Evolutionary conservation across 2,113 vertebrate species (phyloP).

Genomic region (Seriola quinqueradiata): DNA sequence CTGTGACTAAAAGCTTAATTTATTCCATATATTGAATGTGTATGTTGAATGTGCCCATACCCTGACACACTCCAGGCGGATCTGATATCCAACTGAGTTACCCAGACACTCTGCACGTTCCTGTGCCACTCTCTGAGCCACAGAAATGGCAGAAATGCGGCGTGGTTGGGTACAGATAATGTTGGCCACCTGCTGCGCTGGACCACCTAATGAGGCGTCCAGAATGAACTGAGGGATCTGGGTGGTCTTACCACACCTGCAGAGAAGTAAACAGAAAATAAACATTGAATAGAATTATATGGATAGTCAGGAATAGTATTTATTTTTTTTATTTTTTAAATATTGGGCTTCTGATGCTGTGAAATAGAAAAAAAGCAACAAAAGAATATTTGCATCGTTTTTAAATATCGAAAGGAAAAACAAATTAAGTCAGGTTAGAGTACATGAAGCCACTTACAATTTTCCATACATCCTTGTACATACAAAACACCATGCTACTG

Average conservation of each 20-base stretch:
- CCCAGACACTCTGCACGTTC: slow-evolving; percentile 93
- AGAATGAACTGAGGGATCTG: slow-evolving; percentile 99
- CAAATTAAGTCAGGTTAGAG: too few relatives aligned
- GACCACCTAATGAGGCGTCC: slow-evolving; percentile 88
- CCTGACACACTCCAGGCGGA: slow-evolving; percentile 94
- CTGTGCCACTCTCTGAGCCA: slow-evolving; percentile 94
- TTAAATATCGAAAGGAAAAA: not conserved
- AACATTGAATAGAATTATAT: not conserved
- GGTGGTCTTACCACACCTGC: slow-evolving; percentile 98
- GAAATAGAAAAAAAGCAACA: too few relatives aligned
- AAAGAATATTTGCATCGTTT: not conserved
- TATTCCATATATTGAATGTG: not conserved
- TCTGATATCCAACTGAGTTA: slow-evolving; percentile 96
- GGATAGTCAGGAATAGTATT: not conserved
- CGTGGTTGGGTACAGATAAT: slow-evolving; percentile 98
- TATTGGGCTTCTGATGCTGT: too few relatives aligned
- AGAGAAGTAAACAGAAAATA: slow-evolving; percentile 20
- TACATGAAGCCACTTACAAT: too few relatives aligned
- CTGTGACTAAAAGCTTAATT: not conserved
- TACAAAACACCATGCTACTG: too few relatives aligned
- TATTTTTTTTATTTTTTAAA: not conserved
- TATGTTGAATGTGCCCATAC: slow-evolving; percentile 68
- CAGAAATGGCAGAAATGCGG: slow-evolving; percentile 96
- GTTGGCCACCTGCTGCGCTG: slow-evolving; percentile 87
- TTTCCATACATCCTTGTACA: too few relatives aligned